phyloP scores from a whole-genome alignment of 2,888 invertebrate species.

The Clitarchus hookeri region DNA sequence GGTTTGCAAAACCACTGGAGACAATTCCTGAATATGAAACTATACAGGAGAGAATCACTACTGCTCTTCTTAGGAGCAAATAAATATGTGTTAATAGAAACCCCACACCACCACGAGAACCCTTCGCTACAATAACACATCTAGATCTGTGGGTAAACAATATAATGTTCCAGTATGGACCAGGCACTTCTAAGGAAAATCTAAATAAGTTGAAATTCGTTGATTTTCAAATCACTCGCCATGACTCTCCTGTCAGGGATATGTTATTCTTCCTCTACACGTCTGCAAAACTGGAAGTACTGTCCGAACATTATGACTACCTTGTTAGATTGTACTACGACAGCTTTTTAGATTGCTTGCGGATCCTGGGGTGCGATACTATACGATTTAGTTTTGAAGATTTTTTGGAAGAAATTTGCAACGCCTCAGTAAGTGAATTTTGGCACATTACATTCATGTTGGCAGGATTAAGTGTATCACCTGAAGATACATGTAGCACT shows the following conservation, averaged over 20 bases:
- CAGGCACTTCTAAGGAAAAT: slow-evolving; percentile 39
- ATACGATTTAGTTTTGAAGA: slow-evolving; percentile 43
- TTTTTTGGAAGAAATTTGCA: slow-evolving; percentile 27
- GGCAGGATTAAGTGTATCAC: too few relatives aligned
- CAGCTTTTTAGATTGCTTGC: slow-evolving; percentile 48
- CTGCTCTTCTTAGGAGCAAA: slow-evolving; percentile 49
- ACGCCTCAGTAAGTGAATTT: too few relatives aligned
- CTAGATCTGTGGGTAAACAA: slow-evolving; percentile 55
- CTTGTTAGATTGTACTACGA: slow-evolving; percentile 51
- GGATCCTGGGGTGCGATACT: slow-evolving; percentile 46
- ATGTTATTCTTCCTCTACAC: slow-evolving; percentile 53
- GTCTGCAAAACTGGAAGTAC: slow-evolving; percentile 49
- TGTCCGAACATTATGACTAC: slow-evolving; percentile 49
- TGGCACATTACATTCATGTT: too few relatives aligned
- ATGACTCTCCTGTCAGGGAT: slow-evolving; percentile 51
- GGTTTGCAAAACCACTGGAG: neutral
- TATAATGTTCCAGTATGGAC: slow-evolving; percentile 52
- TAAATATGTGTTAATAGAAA: slow-evolving; percentile 42
- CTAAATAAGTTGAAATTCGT: slow-evolving; percentile 52
- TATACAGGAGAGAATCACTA: slow-evolving; percentile 45
- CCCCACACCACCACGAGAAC: slow-evolving; percentile 42
- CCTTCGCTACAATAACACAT: slow-evolving; percentile 52
- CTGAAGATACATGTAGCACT: too few relatives aligned
- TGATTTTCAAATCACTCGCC: slow-evolving; percentile 51
- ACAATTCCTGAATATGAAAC: neutral